These are phyloP conservation scores for Oreochromis spilurus DNA, from an alignment of 2,113 vertebrate genomes.

Conservation along the genomic window DNA sequence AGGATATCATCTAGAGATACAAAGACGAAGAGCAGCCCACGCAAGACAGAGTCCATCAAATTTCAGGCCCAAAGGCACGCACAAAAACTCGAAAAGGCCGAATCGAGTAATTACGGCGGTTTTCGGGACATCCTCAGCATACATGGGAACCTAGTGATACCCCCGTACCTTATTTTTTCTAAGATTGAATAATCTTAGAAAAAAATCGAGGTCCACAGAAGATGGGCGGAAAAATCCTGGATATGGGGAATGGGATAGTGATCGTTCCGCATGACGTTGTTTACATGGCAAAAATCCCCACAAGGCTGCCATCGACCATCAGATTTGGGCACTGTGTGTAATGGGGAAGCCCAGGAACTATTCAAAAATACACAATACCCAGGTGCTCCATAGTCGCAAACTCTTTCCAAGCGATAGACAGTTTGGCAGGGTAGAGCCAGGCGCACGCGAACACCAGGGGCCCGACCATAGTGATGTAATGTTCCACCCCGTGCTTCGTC, in stretches of 20 bases:
- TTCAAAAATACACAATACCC: background rate
- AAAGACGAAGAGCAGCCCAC: fast-evolving
- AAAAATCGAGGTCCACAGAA: background rate
- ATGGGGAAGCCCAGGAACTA: background rate
- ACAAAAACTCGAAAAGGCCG: background rate
- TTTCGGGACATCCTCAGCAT: background rate
- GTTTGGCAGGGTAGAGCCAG: background rate
- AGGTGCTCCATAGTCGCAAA: background rate
- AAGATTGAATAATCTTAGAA: background rate
- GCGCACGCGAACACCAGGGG: fast-evolving
- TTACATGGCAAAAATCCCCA: background rate
- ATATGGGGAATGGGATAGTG: background rate
- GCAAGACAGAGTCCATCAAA: background rate
- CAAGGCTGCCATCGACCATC: background rate
- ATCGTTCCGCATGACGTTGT: background rate
- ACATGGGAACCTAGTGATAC: background rate
- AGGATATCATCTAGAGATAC: background rate
- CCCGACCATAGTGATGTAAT: background rate
- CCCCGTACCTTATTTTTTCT: fast-evolving
- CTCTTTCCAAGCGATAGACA: fast-evolving
- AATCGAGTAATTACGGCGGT: background rate
- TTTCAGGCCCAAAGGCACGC: background rate
- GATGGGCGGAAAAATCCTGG: fast-evolving
- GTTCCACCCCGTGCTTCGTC: fast-evolving
- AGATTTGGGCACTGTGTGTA: background rate